These are phyloP conservation scores for Octopus sinensis DNA, from an alignment of 1,140 invertebrate genomes.

Conservation along the genomic window DNA sequence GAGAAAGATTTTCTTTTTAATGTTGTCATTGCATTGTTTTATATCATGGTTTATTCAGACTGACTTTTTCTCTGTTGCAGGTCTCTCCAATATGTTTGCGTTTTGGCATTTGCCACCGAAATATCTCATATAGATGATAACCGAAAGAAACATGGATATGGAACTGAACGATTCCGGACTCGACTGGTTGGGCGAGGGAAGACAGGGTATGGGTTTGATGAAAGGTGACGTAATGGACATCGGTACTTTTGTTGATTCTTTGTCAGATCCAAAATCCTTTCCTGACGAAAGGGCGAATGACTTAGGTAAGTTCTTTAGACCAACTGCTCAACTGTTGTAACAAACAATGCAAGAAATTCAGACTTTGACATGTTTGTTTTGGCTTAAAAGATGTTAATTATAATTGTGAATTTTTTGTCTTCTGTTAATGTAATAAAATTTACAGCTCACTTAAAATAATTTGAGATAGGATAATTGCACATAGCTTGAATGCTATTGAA, in stretches of 20 bases:
- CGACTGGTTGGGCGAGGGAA: neutral
- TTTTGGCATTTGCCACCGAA: slow-evolving; percentile 7
- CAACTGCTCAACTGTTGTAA: neutral
- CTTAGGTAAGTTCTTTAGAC: neutral
- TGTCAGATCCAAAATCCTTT: neutral
- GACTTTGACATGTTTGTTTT: neutral
- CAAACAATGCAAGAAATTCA: neutral
- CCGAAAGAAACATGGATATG: neutral
- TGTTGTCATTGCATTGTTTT: neutral
- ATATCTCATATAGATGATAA: neutral
- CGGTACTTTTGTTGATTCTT: slow-evolving; percentile 2
- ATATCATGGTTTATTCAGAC: neutral
- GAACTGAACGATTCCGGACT: neutral
- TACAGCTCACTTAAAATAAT: no score
- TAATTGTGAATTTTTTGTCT: no score
- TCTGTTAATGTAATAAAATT: no score
- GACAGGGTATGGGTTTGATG: neutral
- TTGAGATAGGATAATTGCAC: no score
- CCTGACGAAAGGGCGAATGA: neutral
- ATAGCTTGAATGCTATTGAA: no score
- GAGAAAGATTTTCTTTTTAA: neutral
- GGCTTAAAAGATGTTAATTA: no score
- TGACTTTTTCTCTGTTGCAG: neutral
- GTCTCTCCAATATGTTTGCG: neutral
- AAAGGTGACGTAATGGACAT: neutral